Conservation (phyloP, 2,113 vertebrate species). For the Empidonax alnorum region DNA sequence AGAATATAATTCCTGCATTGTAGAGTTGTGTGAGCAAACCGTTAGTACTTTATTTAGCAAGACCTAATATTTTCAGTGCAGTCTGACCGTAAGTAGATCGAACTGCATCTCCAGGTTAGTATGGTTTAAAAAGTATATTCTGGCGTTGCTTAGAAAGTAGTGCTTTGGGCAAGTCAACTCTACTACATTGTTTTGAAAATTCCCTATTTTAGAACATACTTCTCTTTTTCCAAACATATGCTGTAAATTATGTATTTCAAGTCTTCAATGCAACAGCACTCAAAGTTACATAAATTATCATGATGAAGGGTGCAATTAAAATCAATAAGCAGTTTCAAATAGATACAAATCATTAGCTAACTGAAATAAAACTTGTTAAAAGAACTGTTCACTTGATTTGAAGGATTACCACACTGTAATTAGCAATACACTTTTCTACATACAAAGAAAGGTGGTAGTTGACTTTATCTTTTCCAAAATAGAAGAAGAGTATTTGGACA, state of each 20-base stretch:
- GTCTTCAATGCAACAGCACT: background rate
- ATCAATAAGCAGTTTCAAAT: slow-evolving; percentile 25
- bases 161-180: background rate
- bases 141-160: background rate
- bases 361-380: slow-evolving; percentile 32
- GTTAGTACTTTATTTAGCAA: background rate
- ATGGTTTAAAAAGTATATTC: background rate
- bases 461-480: background rate
- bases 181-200: background rate
- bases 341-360: slow-evolving; percentile 22
- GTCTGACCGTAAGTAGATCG: background rate
- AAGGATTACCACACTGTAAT: background rate
- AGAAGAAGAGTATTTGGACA: background rate
- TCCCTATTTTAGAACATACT: background rate
- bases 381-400: background rate
- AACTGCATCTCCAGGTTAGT: background rate
- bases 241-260: slow-evolving; percentile 20
- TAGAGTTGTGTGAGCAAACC: background rate
- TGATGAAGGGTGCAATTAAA: slow-evolving; percentile 47
- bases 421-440: background rate
- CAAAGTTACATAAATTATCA: slow-evolving; percentile 16
- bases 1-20: background rate
- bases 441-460: background rate
- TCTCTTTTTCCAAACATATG: background rate
- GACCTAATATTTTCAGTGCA: background rate